Conservation (phyloP, 1,140 invertebrate species). For the Pteromalus puparum region DNA sequence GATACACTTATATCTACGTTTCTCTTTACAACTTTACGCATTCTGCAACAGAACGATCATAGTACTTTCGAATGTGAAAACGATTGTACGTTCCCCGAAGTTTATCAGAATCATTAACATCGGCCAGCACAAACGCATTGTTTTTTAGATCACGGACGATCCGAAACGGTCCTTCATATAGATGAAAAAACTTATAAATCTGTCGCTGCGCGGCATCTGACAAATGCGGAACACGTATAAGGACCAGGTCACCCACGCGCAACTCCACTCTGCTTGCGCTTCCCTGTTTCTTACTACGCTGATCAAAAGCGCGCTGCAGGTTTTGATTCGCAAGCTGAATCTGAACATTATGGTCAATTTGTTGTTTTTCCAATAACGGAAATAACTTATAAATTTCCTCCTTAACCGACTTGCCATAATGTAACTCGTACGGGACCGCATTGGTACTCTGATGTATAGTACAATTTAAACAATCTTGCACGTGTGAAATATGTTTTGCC, state of each 20-base stretch:
- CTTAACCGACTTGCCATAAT: background rate
- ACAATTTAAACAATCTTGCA: background rate
- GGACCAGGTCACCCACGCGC: background rate
- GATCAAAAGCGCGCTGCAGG: background rate
- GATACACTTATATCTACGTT: too few species aligned
- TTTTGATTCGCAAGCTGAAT: background rate
- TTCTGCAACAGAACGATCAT: background rate
- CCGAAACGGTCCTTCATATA: constrained; percentile 6
- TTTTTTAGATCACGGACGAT: background rate
- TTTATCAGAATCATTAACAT: background rate
- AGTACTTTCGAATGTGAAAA: background rate
- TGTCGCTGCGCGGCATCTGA: background rate
- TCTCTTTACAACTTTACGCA: too few species aligned
- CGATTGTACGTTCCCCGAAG: background rate
- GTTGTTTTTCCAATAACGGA: background rate
- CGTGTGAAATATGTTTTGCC: background rate
- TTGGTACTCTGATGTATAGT: background rate
- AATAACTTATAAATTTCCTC: background rate
- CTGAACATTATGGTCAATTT: too few species aligned
- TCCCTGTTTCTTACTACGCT: background rate
- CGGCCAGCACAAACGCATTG: background rate
- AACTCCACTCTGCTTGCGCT: background rate
- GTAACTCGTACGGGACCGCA: background rate
- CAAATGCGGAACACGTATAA: constrained; percentile 3
- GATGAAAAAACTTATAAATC: constrained; percentile 49